Percentiles rank a stretch among this genome's conserved stretches.
These are phyloP conservation scores for Megastigmus dorsalis DNA, from an alignment of 2,888 invertebrate species.

Conservation along the genomic window DNA sequence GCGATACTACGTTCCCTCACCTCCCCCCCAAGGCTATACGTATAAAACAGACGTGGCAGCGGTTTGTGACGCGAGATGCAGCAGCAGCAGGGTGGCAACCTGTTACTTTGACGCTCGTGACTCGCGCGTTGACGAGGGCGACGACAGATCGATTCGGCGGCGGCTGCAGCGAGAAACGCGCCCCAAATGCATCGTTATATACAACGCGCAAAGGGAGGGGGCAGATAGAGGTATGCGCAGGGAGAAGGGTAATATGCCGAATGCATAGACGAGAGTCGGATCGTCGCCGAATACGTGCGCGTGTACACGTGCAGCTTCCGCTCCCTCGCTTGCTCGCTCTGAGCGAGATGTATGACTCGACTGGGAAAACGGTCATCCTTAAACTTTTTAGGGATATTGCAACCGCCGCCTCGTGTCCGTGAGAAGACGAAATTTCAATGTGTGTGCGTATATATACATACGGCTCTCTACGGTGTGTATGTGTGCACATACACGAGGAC, in stretches of 20 bases:
- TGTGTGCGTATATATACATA: no score
- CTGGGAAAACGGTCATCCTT: slow-evolving; percentile 3
- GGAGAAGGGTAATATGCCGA: not conserved
- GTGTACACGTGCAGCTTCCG: not conserved
- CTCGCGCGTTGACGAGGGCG: slow-evolving; percentile 44
- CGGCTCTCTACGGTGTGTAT: not conserved
- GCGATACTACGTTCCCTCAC: no score
- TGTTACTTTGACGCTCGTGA: slow-evolving; percentile 61
- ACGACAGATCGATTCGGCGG: slow-evolving; percentile 51
- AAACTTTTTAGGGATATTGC: not conserved
- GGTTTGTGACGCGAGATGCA: no score
- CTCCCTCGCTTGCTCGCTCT: not conserved
- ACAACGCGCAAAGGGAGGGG: no score
- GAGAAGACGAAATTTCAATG: not conserved
- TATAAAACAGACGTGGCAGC: no score
- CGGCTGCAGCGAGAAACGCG: slow-evolving; percentile 2
- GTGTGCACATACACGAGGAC: not conserved
- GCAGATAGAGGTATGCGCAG: no score
- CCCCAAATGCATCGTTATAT: no score
- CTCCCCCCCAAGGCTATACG: no score
- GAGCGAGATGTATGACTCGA: not conserved
- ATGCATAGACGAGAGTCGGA: not conserved
- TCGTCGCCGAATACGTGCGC: not conserved
- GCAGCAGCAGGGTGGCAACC: no score
- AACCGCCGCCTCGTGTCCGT: not conserved